Percentiles rank a stretch among this genome's conserved stretches.
Conservation (phyloP, 2,888 invertebrate genomes). For the Acheta domesticus region DNA sequence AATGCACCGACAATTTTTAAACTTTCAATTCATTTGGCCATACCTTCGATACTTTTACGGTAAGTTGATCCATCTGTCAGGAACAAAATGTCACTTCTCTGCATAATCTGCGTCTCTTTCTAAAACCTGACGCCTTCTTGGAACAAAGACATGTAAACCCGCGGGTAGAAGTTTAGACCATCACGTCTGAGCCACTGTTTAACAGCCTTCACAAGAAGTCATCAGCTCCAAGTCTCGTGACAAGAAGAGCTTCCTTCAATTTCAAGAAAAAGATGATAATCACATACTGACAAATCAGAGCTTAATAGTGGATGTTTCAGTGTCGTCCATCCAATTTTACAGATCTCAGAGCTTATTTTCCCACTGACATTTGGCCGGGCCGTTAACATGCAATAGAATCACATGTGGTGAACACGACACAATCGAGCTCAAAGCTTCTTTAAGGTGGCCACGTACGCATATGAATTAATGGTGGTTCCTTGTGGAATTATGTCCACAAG, state of each 20-base stretch:
- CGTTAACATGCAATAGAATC: not conserved
- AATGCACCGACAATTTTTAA: too few relatives aligned
- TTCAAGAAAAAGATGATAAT: not conserved
- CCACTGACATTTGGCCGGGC: not conserved
- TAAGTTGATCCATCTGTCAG: not conserved
- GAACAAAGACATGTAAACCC: not conserved
- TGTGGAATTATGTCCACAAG: slow-evolving; percentile 25
- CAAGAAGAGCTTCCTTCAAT: not conserved
- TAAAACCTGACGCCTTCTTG: not conserved
- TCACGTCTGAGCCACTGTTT: too few relatives aligned
- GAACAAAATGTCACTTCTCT: not conserved
- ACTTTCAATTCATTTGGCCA: not conserved
- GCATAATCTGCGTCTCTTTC: not conserved
- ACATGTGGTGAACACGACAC: not conserved
- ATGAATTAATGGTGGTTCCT: slow-evolving; percentile 24
- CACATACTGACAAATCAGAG: not conserved
- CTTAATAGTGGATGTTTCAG: not conserved
- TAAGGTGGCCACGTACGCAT: not conserved
- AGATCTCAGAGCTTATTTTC: not conserved
- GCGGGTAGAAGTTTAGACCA: too few relatives aligned
- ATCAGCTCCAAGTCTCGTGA: slow-evolving; percentile 1
- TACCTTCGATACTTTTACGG: not conserved
- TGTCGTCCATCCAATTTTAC: not conserved
- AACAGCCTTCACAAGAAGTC: not conserved
- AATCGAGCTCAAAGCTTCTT: not conserved